A percentile compares a stretch with the other conserved stretches of the same genome.
phyloP scores from a whole-genome alignment of 2,113 vertebrate genomes.

The Hymenochirus boettgeri region DNA sequence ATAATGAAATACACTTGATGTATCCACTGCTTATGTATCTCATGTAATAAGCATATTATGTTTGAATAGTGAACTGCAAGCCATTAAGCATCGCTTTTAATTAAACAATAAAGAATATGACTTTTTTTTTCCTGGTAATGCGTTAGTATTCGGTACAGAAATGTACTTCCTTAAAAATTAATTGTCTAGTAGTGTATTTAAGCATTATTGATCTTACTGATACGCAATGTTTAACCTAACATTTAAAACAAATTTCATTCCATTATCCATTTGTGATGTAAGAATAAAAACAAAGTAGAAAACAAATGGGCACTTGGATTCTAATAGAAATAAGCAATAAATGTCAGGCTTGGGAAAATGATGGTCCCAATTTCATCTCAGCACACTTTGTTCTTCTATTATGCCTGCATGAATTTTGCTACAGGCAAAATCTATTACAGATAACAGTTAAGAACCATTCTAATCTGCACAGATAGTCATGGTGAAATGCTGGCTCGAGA shows the following conservation, averaged over 20 bases:
- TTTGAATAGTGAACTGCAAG: constrained; percentile 55
- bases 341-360: constrained; percentile 82
- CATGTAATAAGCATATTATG: constrained; percentile 54
- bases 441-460: constrained; percentile 78
- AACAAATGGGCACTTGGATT: constrained; percentile 84
- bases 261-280: constrained; percentile 74
- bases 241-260: constrained; percentile 72
- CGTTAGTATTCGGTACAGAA: constrained; percentile 65
- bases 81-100: constrained; percentile 71
- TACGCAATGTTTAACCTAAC: constrained; percentile 72
- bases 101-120: constrained; percentile 74
- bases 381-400: constrained; percentile 81
- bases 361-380: constrained; percentile 79
- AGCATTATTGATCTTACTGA: constrained; percentile 74
- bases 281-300: constrained; percentile 75
- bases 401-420: constrained; percentile 78
- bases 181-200: constrained; percentile 70
- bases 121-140: constrained; percentile 59
- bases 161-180: constrained; percentile 76
- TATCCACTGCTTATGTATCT: constrained; percentile 47
- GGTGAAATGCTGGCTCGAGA: constrained; percentile 63
- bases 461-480: constrained; percentile 74
- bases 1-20: constrained; percentile 48
- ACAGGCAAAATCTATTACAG: constrained; percentile 81
- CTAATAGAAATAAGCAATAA: constrained; percentile 82